phyloP scores from a whole-genome alignment of 2,797 vertebrate species.

The Thunnus albacares region DNA sequence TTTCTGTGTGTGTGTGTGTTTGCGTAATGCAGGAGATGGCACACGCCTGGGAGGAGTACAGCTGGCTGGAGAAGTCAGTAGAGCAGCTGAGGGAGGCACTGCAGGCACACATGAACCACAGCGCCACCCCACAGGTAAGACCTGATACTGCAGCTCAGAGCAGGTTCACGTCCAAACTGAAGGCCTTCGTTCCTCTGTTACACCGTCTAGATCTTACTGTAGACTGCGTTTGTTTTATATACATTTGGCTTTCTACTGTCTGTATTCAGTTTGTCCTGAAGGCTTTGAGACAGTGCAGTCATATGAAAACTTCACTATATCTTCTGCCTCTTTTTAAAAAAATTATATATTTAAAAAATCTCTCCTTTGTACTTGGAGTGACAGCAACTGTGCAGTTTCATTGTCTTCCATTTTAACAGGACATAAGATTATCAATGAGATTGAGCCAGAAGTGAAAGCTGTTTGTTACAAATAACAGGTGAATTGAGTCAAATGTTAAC shows the following conservation, averaged over 20 bases:
- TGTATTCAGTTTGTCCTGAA: neutral
- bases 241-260: neutral
- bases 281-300: neutral
- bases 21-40: conserved; percentile 90
- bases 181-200: neutral
- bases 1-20: conserved; percentile 5
- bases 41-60: conserved; percentile 93
- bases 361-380: neutral
- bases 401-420: too few species aligned
- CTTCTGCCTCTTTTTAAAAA: too few species aligned
- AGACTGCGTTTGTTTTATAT: neutral
- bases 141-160: conserved; percentile 9
- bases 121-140: conserved; percentile 89
- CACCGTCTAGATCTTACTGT: neutral
- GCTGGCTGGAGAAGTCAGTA: conserved; percentile 91
- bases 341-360: neutral
- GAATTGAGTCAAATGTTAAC: neutral
- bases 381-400: too few species aligned
- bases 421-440: too few species aligned
- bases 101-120: conserved; percentile 90
- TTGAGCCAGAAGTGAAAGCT: neutral
- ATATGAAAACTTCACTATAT: neutral
- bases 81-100: conserved; percentile 89
- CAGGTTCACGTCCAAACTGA: neutral
- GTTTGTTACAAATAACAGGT: neutral